A percentile compares a stretch with the other conserved stretches of the same genome.
These are phyloP conservation scores for Acromyrmex heyeri DNA, from an alignment of 1,140 invertebrate genomes.

Conservation along the genomic window DNA sequence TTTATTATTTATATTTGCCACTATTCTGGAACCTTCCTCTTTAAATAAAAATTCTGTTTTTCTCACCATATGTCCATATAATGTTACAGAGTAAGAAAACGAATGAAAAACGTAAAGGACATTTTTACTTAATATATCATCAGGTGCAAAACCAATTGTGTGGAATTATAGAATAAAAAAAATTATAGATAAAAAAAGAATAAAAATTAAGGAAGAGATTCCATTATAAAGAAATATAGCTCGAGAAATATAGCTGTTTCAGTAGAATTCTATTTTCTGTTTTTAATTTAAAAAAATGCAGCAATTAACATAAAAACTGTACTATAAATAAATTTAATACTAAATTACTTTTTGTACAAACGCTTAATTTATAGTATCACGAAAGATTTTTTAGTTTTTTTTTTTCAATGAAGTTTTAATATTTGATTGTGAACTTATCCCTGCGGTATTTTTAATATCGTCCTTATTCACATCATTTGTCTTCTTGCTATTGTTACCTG, in stretches of 20 bases:
- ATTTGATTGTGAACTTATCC: not conserved
- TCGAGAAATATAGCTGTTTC: not conserved
- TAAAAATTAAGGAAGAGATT: not conserved
- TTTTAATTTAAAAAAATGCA: constrained; percentile 1
- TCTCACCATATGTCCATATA: too few relatives aligned
- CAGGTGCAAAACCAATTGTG: not conserved
- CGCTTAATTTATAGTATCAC: constrained; percentile 6
- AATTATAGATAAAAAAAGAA: not conserved
- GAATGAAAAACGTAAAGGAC: not conserved
- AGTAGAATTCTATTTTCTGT: not conserved
- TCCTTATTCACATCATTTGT: not conserved
- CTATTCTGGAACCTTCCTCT: not conserved
- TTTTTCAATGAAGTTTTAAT: not conserved
- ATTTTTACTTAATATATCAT: not conserved
- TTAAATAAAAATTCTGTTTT: not conserved
- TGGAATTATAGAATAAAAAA: not conserved
- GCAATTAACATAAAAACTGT: not conserved
- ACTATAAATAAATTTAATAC: constrained; percentile 9
- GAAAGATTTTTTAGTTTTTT: not conserved
- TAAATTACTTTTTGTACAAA: not conserved
- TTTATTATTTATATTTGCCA: not conserved
- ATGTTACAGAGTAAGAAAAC: not conserved
- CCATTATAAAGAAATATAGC: not conserved
- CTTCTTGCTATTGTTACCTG: not conserved
- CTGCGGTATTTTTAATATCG: not conserved